Base-by-base conservation (phyloP, 2,888 invertebrate species). In the Phortica okadai region DNA sequence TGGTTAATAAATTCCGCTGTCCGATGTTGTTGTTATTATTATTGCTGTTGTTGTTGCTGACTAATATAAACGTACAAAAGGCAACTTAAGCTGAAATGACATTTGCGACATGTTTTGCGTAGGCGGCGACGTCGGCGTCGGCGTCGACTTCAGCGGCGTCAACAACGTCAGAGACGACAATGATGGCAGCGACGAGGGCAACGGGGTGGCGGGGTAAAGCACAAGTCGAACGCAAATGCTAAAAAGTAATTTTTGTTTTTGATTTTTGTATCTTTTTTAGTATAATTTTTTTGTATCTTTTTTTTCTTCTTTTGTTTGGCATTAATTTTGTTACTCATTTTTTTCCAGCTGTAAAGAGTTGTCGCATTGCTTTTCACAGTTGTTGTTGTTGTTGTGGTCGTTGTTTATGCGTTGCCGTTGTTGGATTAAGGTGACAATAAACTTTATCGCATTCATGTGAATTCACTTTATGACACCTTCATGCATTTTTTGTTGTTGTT, bases 41-140 rank as follows among this genome's bases (percentile, higher is more conserved):
- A 42, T 62, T 62, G 62, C 25, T 64, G 64, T 10, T 66, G 67
- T 67, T 67, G 21, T 74, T 44, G 45, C 70, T 81, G 90, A 89
- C 89, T 90, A 90, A 90, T 90, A 90, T 90, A 90, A 89, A 90
- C 90, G 88, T 90, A 90, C 88, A 90, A 90, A 87, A 89, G 89
- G 84, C 84, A 87, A 89, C 83, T 88, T 89, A 89, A 89, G 89
- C 89, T 84, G 87, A 90, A 90, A 90, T 90, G 90, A 90, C 90
- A 90, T 89, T 88, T 89, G 89, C 86, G 89, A 86, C 89, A 89
- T 89, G 89, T 88, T 87, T 16, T 87, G 89, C 88, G 89, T 88
- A 87, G 89, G 90, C 88, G 90, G 86, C 89, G 74, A 14, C 80
- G 75, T 78, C 84, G 78, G 42, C 79, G 76, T 79, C 82, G 75